phyloP scores from a whole-genome alignment of 1,140 invertebrate species.

The Yoshiicerus persimilis region DNA sequence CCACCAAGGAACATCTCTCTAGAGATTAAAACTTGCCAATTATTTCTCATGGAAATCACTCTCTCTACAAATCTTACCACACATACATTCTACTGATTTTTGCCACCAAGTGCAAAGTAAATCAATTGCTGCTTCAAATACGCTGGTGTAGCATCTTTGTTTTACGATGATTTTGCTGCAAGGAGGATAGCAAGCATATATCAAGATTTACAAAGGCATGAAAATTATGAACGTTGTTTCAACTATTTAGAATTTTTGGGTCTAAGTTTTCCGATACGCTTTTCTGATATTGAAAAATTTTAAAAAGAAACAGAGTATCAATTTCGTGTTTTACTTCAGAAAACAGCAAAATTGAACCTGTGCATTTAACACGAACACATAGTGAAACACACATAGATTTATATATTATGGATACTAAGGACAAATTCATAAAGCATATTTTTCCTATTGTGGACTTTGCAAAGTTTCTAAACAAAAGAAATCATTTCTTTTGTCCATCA shows the following conservation, averaged over 20 bases:
- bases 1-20: no score
- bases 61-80: not conserved
- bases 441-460: not conserved
- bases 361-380: not conserved
- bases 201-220: not conserved
- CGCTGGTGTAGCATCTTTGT: not conserved
- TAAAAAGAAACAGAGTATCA: not conserved
- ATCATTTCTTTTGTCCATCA: not conserved
- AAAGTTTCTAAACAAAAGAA: not conserved
- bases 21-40: no score
- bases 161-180: not conserved
- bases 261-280: not conserved
- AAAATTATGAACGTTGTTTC: not conserved
- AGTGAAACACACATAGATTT: not conserved
- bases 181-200: not conserved
- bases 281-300: not conserved
- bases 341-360: not conserved
- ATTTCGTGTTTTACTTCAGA: not conserved
- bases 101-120: no score
- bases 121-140: not conserved
- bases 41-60: no score
- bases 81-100: no score
- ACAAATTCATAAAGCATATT: not conserved
- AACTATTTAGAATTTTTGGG: not conserved
- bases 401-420: not conserved